A percentile compares a stretch with the other conserved stretches of the same genome.
Evolutionary conservation across 2,113 vertebrate species (phyloP).

Genomic region (Pomatostomus ruficeps): DNA sequence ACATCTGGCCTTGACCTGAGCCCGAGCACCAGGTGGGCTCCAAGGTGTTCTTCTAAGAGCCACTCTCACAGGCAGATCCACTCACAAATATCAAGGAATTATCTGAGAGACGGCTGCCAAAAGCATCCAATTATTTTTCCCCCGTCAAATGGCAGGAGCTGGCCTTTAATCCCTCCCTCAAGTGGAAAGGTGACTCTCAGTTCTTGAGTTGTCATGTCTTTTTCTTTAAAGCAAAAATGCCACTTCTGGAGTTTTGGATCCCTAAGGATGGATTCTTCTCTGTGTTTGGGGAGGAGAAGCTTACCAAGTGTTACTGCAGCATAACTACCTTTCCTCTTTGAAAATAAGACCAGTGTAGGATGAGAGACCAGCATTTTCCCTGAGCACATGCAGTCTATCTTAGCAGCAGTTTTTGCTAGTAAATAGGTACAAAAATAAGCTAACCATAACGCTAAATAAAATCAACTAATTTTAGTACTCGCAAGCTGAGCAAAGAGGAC

Average conservation of each 20-base stretch:
- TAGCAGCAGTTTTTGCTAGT: conserved; percentile 13
- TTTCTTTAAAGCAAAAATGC: neutral
- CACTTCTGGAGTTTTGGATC: neutral
- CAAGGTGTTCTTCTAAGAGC: neutral
- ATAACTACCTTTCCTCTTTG: neutral
- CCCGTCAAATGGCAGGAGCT: neutral
- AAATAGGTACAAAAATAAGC: conserved; percentile 12
- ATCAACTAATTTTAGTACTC: conserved; percentile 24
- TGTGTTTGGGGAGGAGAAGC: neutral
- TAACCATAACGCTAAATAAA: conserved; percentile 2
- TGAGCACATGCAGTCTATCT: neutral
- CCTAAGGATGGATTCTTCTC: neutral
- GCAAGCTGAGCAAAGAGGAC: neutral
- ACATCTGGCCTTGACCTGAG: neutral
- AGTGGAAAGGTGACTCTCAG: neutral
- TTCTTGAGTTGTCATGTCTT: neutral
- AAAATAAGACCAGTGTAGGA: neutral
- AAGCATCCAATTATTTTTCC: neutral
- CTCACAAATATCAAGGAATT: conserved; percentile 14
- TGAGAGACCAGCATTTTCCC: neutral
- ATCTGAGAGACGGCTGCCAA: neutral
- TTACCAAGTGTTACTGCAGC: neutral
- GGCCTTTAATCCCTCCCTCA: neutral
- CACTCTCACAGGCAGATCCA: neutral
- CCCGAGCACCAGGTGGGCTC: neutral